Evolutionary conservation across 2,888 invertebrate species (phyloP).

Genomic region (Endotricha flammealis): DNA sequence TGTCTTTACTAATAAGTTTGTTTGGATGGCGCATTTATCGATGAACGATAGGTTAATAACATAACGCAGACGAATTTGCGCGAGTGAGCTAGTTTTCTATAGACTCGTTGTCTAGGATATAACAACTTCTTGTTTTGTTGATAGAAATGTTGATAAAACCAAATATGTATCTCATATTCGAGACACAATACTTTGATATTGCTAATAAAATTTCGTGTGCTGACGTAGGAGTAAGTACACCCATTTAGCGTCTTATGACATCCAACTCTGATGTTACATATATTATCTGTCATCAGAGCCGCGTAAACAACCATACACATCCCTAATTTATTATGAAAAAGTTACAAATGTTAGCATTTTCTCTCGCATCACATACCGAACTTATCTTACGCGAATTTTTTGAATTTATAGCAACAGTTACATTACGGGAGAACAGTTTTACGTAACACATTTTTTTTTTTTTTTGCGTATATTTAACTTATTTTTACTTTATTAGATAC

Average conservation of each 20-base stretch:
- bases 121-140: too few relatives aligned
- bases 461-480: too few relatives aligned
- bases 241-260: constrained; percentile 1
- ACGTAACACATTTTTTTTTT: too few relatives aligned
- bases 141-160: too few relatives aligned
- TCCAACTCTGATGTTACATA: constrained; percentile 7
- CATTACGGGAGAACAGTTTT: too few relatives aligned
- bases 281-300: constrained; percentile 10
- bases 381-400: constrained; percentile 5
- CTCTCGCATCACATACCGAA: constrained; percentile 4
- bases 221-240: not conserved
- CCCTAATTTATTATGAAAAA: constrained; percentile 10
- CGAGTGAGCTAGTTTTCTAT: too few relatives aligned
- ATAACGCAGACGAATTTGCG: too few relatives aligned
- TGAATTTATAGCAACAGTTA: constrained; percentile 4
- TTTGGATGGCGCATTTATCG: too few relatives aligned
- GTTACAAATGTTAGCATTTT: constrained; percentile 8
- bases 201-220: not conserved
- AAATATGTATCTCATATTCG: not conserved
- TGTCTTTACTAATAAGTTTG: too few relatives aligned
- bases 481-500: too few relatives aligned
- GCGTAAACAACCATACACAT: constrained; percentile 10
- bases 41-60: too few relatives aligned
- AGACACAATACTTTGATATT: not conserved
- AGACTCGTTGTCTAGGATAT: too few relatives aligned